Percentiles rank a stretch among this genome's conserved stretches.
Evolutionary conservation across 2,797 vertebrate genomes (phyloP).

Genomic region (Lutjanus campechanus): DNA sequence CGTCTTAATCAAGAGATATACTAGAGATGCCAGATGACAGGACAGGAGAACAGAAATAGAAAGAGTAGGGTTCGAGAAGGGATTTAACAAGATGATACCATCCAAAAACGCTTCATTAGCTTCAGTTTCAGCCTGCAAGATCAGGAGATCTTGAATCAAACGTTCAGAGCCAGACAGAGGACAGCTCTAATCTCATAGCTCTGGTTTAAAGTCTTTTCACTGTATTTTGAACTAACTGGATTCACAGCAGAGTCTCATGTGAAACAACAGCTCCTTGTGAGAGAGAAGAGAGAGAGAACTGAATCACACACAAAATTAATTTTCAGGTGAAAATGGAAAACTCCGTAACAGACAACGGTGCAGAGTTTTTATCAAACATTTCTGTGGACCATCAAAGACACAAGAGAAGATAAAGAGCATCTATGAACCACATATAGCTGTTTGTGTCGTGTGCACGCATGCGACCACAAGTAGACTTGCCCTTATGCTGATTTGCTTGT

Average conservation of each 20-base stretch:
- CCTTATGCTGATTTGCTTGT: neutral
- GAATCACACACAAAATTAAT: neutral
- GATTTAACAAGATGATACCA: constrained; percentile 5
- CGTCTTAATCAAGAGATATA: neutral
- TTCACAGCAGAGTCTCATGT: too few relatives aligned
- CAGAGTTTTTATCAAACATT: neutral
- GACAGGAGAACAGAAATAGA: neutral
- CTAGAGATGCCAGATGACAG: constrained; percentile 5
- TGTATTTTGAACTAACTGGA: too few relatives aligned
- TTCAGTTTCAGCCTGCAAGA: too few relatives aligned
- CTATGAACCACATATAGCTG: neutral
- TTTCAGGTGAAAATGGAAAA: neutral
- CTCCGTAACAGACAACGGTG: neutral
- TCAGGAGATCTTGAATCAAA: too few relatives aligned
- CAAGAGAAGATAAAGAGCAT: neutral
- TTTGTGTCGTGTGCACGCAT: neutral
- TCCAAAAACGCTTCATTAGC: neutral
- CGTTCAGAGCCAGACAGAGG: too few relatives aligned
- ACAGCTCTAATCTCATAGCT: too few relatives aligned
- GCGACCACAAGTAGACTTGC: neutral
- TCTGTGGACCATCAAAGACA: neutral
- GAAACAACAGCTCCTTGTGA: neutral
- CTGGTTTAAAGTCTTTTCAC: too few relatives aligned
- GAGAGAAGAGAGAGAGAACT: neutral
- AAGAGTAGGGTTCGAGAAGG: too few relatives aligned